Evolutionary conservation across 2,113 vertebrate genomes (phyloP).

Genomic region (Triplophysa dalaica): DNA sequence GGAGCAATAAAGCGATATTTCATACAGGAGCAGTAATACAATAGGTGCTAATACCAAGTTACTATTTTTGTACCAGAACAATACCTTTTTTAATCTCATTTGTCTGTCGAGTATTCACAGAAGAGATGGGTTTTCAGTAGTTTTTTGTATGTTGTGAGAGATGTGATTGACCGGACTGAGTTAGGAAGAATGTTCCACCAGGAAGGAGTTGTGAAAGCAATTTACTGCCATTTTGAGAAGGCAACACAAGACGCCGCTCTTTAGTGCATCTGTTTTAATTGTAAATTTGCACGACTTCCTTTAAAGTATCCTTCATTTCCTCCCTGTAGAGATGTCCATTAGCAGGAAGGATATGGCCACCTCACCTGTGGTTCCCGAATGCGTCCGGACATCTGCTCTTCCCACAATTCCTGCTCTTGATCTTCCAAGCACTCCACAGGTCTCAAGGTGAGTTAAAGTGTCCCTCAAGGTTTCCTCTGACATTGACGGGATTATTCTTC

Average conservation of each 20-base stretch:
- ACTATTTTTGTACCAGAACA: too few relatives aligned
- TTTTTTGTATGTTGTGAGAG: too few relatives aligned
- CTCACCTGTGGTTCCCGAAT: conserved; percentile 69
- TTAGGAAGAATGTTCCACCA: too few relatives aligned
- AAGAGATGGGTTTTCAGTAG: too few relatives aligned
- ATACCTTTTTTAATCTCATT: too few relatives aligned
- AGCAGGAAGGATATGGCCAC: conserved; percentile 73
- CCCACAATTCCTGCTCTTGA: conserved; percentile 31
- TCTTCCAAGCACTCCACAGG: conserved; percentile 52
- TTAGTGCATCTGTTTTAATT: not conserved
- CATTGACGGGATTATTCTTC: not conserved
- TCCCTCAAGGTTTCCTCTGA: conserved; percentile 1
- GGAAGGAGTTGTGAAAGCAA: too few relatives aligned
- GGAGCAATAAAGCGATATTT: too few relatives aligned
- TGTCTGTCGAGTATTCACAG: too few relatives aligned
- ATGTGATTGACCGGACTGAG: too few relatives aligned
- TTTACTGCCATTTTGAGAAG: not conserved
- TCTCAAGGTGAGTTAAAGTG: conserved; percentile 60
- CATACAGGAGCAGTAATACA: too few relatives aligned
- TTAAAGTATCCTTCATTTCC: conserved; percentile 28
- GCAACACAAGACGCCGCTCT: too few relatives aligned
- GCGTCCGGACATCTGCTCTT: conserved; percentile 40
- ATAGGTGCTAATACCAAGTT: too few relatives aligned
- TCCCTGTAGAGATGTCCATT: conserved; percentile 54
- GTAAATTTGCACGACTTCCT: not conserved